These are phyloP conservation scores for Catagonus wagneri DNA, from an alignment of 2,113 vertebrate genomes.

Conservation along the genomic window DNA sequence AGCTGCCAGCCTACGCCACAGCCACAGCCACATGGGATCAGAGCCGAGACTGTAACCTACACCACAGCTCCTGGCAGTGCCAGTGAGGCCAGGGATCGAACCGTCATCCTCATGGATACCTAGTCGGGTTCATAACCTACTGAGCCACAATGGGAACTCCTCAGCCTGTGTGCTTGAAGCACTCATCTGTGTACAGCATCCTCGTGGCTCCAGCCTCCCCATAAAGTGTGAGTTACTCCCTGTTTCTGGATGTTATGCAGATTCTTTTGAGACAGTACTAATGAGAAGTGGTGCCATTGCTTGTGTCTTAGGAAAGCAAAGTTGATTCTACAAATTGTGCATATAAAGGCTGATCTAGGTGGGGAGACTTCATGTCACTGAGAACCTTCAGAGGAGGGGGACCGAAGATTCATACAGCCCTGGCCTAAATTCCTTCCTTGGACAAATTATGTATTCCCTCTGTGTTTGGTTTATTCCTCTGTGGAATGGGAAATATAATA, in stretches of 20 bases:
- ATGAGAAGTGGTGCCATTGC: not conserved
- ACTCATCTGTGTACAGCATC: not conserved
- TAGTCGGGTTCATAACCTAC: no score
- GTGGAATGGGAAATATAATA: not conserved
- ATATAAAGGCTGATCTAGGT: not conserved
- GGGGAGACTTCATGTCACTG: not conserved
- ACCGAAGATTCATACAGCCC: not conserved
- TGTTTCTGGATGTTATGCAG: not conserved
- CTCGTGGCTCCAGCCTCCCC: not conserved
- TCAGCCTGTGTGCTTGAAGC: not conserved
- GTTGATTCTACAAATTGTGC: not conserved
- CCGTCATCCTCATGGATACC: no score
- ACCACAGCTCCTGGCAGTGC: no score
- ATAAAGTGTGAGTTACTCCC: not conserved
- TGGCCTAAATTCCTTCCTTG: not conserved
- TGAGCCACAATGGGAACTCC: no score
- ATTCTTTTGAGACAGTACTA: not conserved
- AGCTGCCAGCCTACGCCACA: no score
- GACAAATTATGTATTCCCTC: not conserved
- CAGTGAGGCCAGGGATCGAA: no score
- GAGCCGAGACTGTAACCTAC: no score
- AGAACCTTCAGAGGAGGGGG: not conserved
- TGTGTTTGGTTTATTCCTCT: not conserved
- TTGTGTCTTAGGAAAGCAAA: not conserved
- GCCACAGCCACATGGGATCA: no score